These are phyloP conservation scores for Eptatretus atami DNA, from an alignment of 2,797 vertebrate species.

Conservation along the genomic window DNA sequence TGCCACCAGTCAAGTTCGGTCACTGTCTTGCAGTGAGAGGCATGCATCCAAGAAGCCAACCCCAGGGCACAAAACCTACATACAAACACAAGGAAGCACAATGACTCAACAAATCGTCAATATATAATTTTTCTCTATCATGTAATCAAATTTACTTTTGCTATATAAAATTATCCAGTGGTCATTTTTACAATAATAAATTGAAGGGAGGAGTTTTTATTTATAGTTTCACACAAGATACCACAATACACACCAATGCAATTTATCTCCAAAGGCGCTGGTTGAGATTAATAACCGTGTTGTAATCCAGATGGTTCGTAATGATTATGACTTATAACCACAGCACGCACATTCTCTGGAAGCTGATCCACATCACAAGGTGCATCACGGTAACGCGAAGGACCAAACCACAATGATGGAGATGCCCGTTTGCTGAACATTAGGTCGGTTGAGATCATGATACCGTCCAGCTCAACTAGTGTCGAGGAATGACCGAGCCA, in stretches of 20 bases:
- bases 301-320: constrained; percentile 58
- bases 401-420: constrained; percentile 31
- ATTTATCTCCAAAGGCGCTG: constrained; percentile 36
- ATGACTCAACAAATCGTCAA: too few species aligned
- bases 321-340: constrained; percentile 66
- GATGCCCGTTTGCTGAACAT: constrained; percentile 68
- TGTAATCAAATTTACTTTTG: too few species aligned
- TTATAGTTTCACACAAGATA: too few species aligned
- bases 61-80: constrained; percentile 62
- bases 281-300: constrained; percentile 30
- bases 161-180: too few species aligned
- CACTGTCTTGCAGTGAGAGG: constrained; percentile 55
- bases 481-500: constrained; percentile 71
- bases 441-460: constrained; percentile 52
- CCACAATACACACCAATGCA: constrained; percentile 21
- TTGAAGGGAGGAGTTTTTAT: too few species aligned
- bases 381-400: constrained; percentile 42
- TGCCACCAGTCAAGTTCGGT: constrained; percentile 93
- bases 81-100: neutral
- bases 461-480: constrained; percentile 62
- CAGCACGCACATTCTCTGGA: constrained; percentile 34
- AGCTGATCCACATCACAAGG: constrained; percentile 45
- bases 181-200: too few species aligned
- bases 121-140: too few species aligned
- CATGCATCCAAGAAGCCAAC: constrained; percentile 53